A percentile compares a stretch with the other conserved stretches of the same genome.
phyloP scores from a whole-genome alignment of 2,113 vertebrate genomes.

The Psittacus erithacus region DNA sequence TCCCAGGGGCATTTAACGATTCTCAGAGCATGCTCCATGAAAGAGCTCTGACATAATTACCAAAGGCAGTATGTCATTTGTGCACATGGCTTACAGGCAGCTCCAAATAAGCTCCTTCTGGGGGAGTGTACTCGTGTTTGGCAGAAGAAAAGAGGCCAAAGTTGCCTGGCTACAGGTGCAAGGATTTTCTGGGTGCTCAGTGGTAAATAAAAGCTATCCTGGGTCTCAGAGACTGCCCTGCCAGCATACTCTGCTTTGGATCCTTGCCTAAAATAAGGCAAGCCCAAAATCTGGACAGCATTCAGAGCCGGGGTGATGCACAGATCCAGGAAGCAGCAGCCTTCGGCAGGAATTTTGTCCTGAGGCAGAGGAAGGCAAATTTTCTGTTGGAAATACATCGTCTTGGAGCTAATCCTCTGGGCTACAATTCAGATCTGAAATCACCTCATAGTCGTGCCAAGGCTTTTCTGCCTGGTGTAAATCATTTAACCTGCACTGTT shows the following conservation, averaged over 20 bases:
- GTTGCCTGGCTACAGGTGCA: conserved; percentile 58
- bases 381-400: conserved; percentile 53
- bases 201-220: conserved; percentile 27
- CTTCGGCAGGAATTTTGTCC: conserved; percentile 44
- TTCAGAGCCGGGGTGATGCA: background rate
- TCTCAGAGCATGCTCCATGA: conserved; percentile 43
- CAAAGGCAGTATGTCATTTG: conserved; percentile 51
- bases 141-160: conserved; percentile 40
- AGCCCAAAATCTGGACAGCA: background rate
- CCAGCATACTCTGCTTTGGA: background rate
- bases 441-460: conserved; percentile 4
- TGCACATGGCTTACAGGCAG: conserved; percentile 44
- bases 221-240: background rate
- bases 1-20: conserved; percentile 23
- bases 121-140: background rate
- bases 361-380: background rate
- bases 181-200: conserved; percentile 29
- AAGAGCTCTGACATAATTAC: conserved; percentile 39
- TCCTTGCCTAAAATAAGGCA: background rate
- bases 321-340: conserved; percentile 47
- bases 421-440: conserved; percentile 24
- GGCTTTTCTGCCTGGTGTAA: background rate
- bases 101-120: conserved; percentile 54
- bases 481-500: background rate
- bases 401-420: conserved; percentile 37